Percentiles rank a stretch among this genome's conserved stretches.
phyloP scores from a whole-genome alignment of 2,888 invertebrate genomes.

The Leptarthrus brevirostris region DNA sequence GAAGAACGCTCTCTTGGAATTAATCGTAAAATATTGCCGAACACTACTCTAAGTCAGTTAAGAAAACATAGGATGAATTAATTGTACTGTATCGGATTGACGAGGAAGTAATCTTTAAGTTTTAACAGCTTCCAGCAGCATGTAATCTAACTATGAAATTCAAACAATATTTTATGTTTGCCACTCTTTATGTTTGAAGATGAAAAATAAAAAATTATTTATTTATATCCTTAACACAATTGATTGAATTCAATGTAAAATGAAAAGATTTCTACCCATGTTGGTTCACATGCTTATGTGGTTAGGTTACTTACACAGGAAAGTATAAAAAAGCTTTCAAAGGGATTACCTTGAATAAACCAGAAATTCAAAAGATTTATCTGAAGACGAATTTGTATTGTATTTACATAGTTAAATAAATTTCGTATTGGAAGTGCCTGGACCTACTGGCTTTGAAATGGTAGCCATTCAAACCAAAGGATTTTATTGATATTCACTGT shows the following conservation, averaged over 20 bases:
- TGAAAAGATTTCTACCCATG: constrained; percentile 31
- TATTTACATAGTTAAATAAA: constrained; percentile 44
- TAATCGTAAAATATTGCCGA: too few species aligned
- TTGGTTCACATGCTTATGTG: constrained; percentile 37
- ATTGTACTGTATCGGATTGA: too few species aligned
- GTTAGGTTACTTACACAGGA: constrained; percentile 25
- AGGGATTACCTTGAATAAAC: constrained; percentile 43
- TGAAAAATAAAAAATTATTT: too few species aligned
- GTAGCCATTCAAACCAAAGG: background rate
- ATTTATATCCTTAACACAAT: too few species aligned
- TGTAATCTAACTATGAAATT: too few species aligned
- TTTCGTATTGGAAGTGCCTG: constrained; percentile 27
- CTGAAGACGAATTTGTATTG: constrained; percentile 41
- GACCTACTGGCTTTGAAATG: background rate
- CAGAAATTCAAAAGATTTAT: constrained; percentile 46
- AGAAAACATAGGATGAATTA: too few species aligned
- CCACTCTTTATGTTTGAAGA: too few species aligned
- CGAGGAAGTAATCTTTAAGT: too few species aligned
- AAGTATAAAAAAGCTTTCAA: constrained; percentile 45
- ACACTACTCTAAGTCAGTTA: too few species aligned
- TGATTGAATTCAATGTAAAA: constrained; percentile 31
- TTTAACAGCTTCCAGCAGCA: too few species aligned
- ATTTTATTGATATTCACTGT: background rate
- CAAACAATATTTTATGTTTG: too few species aligned
- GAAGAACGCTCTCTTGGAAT: too few species aligned